phyloP scores from a whole-genome alignment of 2,113 vertebrate genomes.

The Embiotoca jacksoni region DNA sequence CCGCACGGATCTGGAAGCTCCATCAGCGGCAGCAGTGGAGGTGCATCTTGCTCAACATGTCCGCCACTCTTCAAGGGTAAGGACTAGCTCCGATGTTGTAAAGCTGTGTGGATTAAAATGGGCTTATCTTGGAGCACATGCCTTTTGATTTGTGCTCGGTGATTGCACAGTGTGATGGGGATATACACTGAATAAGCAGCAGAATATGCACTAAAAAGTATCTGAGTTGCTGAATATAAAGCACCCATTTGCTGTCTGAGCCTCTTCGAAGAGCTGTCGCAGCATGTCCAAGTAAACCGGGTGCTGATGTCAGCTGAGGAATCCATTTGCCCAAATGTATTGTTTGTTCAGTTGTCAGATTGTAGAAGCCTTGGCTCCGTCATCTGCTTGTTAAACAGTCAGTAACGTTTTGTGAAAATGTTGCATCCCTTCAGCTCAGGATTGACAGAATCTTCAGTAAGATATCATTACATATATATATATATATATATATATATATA shows the following conservation, averaged over 20 bases:
- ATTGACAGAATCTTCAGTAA: neutral
- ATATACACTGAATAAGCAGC: neutral
- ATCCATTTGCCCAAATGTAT: neutral
- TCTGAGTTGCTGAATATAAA: neutral
- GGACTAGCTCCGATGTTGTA: neutral
- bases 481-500: too few relatives aligned
- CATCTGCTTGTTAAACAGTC: slow-evolving; percentile 12
- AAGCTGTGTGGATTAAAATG: neutral
- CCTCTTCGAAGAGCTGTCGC: slow-evolving; percentile 9
- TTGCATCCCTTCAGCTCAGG: neutral
- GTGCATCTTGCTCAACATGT: slow-evolving; percentile 93
- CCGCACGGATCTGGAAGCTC: slow-evolving; percentile 93
- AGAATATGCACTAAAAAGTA: neutral
- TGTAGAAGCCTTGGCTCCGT: neutral
- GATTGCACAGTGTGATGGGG: neutral
- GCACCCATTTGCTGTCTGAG: slow-evolving; percentile 4
- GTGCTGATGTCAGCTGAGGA: slow-evolving; percentile 26
- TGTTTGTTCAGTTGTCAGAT: slow-evolving; percentile 31
- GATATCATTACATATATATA: too few relatives aligned
- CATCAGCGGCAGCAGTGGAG: slow-evolving; percentile 92
- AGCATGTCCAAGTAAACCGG: slow-evolving; percentile 28
- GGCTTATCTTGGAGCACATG: neutral
- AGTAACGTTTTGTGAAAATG: neutral
- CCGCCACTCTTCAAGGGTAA: slow-evolving; percentile 90
- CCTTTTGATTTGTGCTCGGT: neutral